Base-by-base conservation (phyloP, 2,113 vertebrate genomes). In the Coryphaenoides rupestris region DNA sequence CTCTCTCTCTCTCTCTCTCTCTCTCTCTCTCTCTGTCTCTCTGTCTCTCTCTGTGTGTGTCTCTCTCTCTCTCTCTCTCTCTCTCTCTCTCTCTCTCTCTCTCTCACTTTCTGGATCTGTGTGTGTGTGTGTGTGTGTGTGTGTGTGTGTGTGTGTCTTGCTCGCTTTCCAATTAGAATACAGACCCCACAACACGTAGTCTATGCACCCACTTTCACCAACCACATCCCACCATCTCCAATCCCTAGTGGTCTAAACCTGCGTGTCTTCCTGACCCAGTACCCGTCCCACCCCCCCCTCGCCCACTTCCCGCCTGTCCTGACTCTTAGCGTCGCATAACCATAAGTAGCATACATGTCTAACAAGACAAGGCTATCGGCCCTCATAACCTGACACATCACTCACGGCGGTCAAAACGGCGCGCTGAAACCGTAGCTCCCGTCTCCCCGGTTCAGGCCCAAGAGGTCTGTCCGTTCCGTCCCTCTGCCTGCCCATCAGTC, bases 311-410 rank as follows among this genome's bases (percentile, higher is more conserved):
- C 17, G 55, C 67, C 57, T 55, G 10, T 23, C 15, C n/a, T 56
- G 28, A 33, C 28, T 33, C 28, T 33, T 33, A 33, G 28, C 10
- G 28, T 33, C 5, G 28, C 28, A 33, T 33, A 9, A 33, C 28
- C 28, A 33, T 9, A 33, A 33, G 81, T 63, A 76, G 73, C 83
- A 72, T 76, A 74, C 71, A 69, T 68, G 74, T 78, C 76, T 73
- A 73, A 79, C 81, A 81, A 75, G 82, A 79, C 80, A 82, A 33
- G n/a, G 71, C 80, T 77, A 79, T 88, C 86, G 60, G 66, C 60
- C 71, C 21, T 64, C 28, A 88, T 85, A 84, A 86, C 85, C 80
- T 70, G 69, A 83, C 74, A 78, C 73, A 80, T 86, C 86, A 82
- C 74, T 84, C 81, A 86, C 15, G 80, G 84, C 78, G 84, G 78